Percentiles rank a stretch among this genome's conserved stretches.
phyloP scores from a whole-genome alignment of 2,888 invertebrate genomes.

The Rhagium mordax region DNA sequence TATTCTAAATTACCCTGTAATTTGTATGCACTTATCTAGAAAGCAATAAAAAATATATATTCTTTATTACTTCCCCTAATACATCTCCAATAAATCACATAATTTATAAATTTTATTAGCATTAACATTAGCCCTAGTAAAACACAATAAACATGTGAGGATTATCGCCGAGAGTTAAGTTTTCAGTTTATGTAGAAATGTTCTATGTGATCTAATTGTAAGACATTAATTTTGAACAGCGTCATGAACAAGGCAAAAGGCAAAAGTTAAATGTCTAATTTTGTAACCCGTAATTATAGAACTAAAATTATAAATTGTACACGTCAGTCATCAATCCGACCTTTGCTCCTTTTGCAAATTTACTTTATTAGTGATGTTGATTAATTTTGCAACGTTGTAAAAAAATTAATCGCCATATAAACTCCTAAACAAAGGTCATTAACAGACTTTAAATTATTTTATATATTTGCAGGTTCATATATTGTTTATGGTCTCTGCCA shows the following conservation, averaged over 20 bases:
- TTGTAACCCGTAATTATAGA: neutral
- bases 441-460: constrained; percentile 7
- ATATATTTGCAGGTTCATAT: neutral
- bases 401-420: neutral
- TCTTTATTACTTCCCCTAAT: neutral
- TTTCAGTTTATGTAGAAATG: neutral
- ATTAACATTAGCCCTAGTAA: neutral
- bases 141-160: neutral
- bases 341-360: constrained; percentile 7
- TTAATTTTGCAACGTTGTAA: constrained; percentile 8
- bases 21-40: too few relatives aligned
- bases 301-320: neutral
- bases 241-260: too few relatives aligned
- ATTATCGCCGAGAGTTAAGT: neutral
- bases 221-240: too few relatives aligned
- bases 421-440: constrained; percentile 1
- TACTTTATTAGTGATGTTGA: neutral
- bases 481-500: constrained; percentile 1
- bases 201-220: neutral
- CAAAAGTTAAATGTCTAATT: neutral
- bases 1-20: too few relatives aligned
- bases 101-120: too few relatives aligned
- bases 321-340: neutral
- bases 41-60: too few relatives aligned
- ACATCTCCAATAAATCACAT: neutral